Evolutionary conservation across 2,888 invertebrate species (phyloP).

Genomic region (Fabriciana adippe): DNA sequence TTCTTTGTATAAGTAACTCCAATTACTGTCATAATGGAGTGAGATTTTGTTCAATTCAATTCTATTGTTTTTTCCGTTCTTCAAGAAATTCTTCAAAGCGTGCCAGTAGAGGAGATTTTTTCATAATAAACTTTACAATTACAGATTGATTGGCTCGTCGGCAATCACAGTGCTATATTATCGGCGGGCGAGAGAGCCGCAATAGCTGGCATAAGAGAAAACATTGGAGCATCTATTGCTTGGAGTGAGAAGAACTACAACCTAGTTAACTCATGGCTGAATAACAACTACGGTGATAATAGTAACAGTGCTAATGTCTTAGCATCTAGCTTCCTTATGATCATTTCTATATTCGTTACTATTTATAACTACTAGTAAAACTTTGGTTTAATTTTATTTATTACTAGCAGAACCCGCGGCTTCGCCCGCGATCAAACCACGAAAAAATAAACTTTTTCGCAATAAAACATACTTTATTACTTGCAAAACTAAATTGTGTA

Average conservation of each 20-base stretch:
- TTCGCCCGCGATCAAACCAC: no score
- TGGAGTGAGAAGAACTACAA: conserved; percentile 59
- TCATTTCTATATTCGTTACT: conserved; percentile 53
- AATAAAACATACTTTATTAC: no score
- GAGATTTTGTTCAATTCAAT: no score
- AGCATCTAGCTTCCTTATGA: conserved; percentile 54
- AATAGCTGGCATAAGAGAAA: conserved; percentile 62
- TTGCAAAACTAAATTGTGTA: no score
- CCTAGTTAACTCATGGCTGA: conserved; percentile 60
- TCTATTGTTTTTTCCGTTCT: no score
- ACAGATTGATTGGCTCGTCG: conserved; percentile 57
- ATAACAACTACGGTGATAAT: conserved; percentile 47
- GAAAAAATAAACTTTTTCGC: no score
- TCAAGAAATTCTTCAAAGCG: no score
- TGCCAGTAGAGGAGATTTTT: neutral
- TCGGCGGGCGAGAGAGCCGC: conserved; percentile 65
- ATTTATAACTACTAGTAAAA: conserved; percentile 43
- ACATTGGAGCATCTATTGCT: conserved; percentile 65
- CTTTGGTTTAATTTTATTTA: neutral
- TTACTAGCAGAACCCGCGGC: no score
- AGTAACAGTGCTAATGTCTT: conserved; percentile 49
- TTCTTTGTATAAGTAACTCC: no score
- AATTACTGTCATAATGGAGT: no score
- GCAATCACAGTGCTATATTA: conserved; percentile 54
- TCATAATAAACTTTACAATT: conserved; percentile 4